Evolutionary conservation across 2,113 vertebrate genomes (phyloP).

Genomic region (Xenus cinereus): DNA sequence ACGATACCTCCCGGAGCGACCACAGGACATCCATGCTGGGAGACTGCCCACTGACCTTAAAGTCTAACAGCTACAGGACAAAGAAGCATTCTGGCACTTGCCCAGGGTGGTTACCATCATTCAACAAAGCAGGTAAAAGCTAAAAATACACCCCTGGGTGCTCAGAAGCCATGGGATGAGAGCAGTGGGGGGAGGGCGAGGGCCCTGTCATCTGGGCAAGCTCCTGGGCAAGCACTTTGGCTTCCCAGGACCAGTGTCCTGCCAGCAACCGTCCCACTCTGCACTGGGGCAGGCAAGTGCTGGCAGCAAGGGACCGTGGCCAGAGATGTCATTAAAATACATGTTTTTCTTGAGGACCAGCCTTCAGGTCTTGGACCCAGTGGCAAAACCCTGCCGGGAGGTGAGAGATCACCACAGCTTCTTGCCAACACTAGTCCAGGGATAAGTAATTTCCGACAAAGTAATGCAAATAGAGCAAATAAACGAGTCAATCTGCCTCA

Average conservation of each 20-base stretch:
- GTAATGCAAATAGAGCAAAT: neutral
- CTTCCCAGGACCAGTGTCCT: rapidly evolving
- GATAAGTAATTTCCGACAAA: neutral
- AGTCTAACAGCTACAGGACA: neutral
- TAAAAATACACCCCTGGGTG: neutral
- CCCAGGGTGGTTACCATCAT: neutral
- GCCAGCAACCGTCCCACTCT: rapidly evolving
- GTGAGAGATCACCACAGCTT: neutral
- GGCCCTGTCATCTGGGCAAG: rapidly evolving
- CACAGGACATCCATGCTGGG: rapidly evolving
- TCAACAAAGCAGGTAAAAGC: neutral
- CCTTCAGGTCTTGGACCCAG: neutral
- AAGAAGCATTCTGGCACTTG: neutral
- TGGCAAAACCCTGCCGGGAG: neutral
- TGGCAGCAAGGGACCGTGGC: neutral
- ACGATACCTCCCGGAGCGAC: neutral
- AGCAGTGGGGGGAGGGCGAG: neutral
- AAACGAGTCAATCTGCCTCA: neutral
- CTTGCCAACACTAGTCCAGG: neutral
- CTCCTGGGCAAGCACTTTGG: neutral
- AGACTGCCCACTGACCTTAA: neutral
- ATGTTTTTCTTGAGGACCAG: neutral
- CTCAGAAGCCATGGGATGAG: neutral
- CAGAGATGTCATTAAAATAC: neutral
- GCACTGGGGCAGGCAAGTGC: neutral